Evolutionary conservation across 1,140 invertebrate species (phyloP).

Genomic region (Stenopsyche tienmushanensis): DNA sequence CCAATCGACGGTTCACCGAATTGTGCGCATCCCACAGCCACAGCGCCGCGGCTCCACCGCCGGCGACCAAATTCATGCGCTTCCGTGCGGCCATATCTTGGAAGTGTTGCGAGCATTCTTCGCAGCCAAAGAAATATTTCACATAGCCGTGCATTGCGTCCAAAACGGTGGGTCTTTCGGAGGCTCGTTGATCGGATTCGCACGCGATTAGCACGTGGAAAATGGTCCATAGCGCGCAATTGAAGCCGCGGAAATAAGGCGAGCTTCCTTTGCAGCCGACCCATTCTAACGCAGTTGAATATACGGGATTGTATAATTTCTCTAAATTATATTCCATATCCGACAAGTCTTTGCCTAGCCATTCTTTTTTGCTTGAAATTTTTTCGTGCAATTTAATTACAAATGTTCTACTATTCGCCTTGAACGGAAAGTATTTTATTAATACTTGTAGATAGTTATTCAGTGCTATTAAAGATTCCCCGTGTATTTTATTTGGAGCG

Average conservation of each 20-base stretch:
- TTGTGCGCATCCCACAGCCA: constrained; percentile 98
- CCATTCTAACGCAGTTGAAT: constrained; percentile 66
- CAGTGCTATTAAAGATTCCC: constrained; percentile 69
- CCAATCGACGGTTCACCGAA: constrained; percentile 84
- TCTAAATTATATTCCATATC: constrained; percentile 58
- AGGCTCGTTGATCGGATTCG: constrained; percentile 53
- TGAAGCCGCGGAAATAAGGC: constrained; percentile 79
- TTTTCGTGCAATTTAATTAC: constrained; percentile 59
- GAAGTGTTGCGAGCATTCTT: constrained; percentile 88
- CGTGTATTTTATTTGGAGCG: constrained; percentile 65
- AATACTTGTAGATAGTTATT: constrained; percentile 72
- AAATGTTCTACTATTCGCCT: constrained; percentile 62
- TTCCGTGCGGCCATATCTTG: constrained; percentile 70
- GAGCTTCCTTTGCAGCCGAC: constrained; percentile 80
- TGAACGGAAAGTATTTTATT: constrained; percentile 71
- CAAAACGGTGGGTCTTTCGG: constrained; percentile 76
- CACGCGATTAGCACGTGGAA: constrained; percentile 90
- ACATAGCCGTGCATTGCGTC: constrained; percentile 86
- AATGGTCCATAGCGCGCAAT: constrained; percentile 92
- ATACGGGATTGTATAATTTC: constrained; percentile 55
- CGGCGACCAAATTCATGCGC: constrained; percentile 67
- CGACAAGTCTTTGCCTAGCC: constrained; percentile 62
- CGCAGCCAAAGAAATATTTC: constrained; percentile 91
- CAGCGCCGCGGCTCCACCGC: constrained; percentile 73
- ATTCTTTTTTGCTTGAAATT: constrained; percentile 49